Base-by-base conservation (phyloP, 2,888 invertebrate genomes). In the Hedychridium roseum region DNA sequence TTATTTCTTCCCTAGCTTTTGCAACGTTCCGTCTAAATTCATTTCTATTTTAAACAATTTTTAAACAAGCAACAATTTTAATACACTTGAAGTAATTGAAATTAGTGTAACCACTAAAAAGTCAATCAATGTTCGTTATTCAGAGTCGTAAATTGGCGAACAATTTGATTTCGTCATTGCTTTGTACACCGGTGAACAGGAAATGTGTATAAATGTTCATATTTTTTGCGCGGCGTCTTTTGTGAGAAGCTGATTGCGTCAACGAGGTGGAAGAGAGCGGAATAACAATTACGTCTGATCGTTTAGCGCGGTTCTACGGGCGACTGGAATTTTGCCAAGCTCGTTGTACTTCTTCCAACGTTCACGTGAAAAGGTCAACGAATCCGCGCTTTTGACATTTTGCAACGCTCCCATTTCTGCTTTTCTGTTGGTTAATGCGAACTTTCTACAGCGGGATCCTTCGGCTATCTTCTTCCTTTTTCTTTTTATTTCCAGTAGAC, bases 261-360 rank as follows among this genome's bases (percentile, higher is more conserved):
- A 42, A 21, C 11, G 12, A n/a, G n/a, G 18, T n/a, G 20, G n/a
- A 47, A 48, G 47, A 46, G 38, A 54, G 49, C 37, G 16, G 28
- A 28, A n/a, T n/a, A n/a, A 15, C 30, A 21, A 60, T 43, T 31
- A 21, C 27, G 43, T 48, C n/a, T 32, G 43, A 41, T 23, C 15
- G 23, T 36, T 42, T 42, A 43, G 42, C 56, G 46, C 43, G 36
- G 32, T 43, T 50, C 37, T n/a, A 31, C 46, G 31, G 35, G 14
- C n/a, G 36, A 49, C 41, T 52, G 52, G 43, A 56, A 4, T n/a
- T 23, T n/a, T 11, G 60, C 60, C 58, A 59, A 23, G 15, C 32
- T 12, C 12, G 18, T 35, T 15, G 16, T 18, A 18, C 45, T 30
- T 27, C 42, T 30, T 28, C 35, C n/a, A n/a, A n/a, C n/a, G n/a